Percentiles rank a stretch among this genome's conserved stretches.
Conservation (phyloP, 2,888 invertebrate genomes). For the Cryptocheilus praepositus region DNA sequence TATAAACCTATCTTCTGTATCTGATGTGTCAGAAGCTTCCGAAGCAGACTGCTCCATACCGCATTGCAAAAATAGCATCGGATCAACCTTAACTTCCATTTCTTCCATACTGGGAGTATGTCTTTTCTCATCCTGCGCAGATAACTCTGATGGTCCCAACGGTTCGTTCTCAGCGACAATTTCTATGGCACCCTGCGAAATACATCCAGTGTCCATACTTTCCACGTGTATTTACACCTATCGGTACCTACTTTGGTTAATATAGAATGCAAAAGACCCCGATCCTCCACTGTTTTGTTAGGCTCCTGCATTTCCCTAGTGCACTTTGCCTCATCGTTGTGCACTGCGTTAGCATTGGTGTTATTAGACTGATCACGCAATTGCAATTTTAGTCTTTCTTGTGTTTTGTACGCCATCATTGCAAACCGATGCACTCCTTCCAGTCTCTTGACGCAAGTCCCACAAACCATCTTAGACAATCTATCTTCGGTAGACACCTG, state of each 20-base stretch:
- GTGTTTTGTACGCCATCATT: slow-evolving; percentile 80
- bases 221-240: neutral
- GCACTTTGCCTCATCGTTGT: slow-evolving; percentile 53
- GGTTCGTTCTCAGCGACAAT: slow-evolving; percentile 60
- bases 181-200: slow-evolving; percentile 63
- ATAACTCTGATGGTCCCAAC: slow-evolving; percentile 45
- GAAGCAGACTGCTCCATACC: slow-evolving; percentile 75
- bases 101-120: slow-evolving; percentile 72
- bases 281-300: slow-evolving; percentile 74
- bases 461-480: slow-evolving; percentile 83
- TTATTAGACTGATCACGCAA: slow-evolving; percentile 36
- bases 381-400: slow-evolving; percentile 77
- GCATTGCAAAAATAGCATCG: slow-evolving; percentile 81
- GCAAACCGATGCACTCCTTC: slow-evolving; percentile 83
- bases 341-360: slow-evolving; percentile 44
- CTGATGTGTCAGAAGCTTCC: slow-evolving; percentile 66
- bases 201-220: neutral
- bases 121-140: slow-evolving; percentile 55
- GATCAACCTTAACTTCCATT: slow-evolving; percentile 83
- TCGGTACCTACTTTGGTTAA: slow-evolving; percentile 75
- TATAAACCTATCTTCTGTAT: slow-evolving; percentile 67
- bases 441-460: slow-evolving; percentile 80
- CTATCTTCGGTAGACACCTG: slow-evolving; percentile 82
- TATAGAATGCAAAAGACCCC: slow-evolving; percentile 77
- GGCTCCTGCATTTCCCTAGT: slow-evolving; percentile 60